Evolutionary conservation across 1,140 invertebrate genomes (phyloP).

Genomic region (Tyrophagus putrescentiae): DNA sequence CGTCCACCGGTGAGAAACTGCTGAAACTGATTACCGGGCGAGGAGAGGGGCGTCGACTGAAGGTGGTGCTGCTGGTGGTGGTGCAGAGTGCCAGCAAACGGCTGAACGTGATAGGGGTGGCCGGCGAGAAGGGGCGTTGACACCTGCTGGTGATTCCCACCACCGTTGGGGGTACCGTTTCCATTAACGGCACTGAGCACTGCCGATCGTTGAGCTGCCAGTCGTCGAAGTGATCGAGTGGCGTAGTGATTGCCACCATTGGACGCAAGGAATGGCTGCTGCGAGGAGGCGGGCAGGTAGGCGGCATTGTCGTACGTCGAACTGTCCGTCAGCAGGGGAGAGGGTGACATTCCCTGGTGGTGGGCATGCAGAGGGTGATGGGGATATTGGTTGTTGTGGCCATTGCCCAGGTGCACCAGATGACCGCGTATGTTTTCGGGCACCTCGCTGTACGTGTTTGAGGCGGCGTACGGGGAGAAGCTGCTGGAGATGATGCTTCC

Average conservation of each 20-base stretch:
- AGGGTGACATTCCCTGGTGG: constrained; percentile 10
- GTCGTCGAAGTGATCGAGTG: constrained; percentile 16
- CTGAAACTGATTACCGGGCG: not conserved
- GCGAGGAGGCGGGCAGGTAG: constrained; percentile 21
- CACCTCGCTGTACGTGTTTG: constrained; percentile 22
- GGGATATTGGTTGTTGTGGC: too few relatives aligned
- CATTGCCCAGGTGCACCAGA: constrained; percentile 17
- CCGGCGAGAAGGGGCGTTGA: constrained; percentile 18
- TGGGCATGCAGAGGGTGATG: too few relatives aligned
- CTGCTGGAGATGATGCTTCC: not conserved
- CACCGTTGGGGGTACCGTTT: too few relatives aligned
- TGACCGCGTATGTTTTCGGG: constrained; percentile 8
- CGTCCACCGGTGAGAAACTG: constrained; percentile 19
- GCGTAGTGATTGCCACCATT: constrained; percentile 19
- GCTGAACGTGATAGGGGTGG: constrained; percentile 10
- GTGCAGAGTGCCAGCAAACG: not conserved
- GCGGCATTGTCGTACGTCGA: constrained; percentile 24
- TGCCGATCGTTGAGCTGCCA: constrained; percentile 14
- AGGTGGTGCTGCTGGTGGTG: not conserved
- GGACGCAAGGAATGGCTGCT: not conserved
- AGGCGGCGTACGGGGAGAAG: constrained; percentile 17
- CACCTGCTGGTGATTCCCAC: not conserved
- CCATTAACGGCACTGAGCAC: not conserved
- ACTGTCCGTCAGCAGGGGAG: constrained; percentile 19
- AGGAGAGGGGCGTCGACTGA: not conserved